Percentiles rank a stretch among this genome's conserved stretches.
phyloP scores from a whole-genome alignment of 2,113 vertebrate genomes.

The Microcebus lehilahytsara region DNA sequence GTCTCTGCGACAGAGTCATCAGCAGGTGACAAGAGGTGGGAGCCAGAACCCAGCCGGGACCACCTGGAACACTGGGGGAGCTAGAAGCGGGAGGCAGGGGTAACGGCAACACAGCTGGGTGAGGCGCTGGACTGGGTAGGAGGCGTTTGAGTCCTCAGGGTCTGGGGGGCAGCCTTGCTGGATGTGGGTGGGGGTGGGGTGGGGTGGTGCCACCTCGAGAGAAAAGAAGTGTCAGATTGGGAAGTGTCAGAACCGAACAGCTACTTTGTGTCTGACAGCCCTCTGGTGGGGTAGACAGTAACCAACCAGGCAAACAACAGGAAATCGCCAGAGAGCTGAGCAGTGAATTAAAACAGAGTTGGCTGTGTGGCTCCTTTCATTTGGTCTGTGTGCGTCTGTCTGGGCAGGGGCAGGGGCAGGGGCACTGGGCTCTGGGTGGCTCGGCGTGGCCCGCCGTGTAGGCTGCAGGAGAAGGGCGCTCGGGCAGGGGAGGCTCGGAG shows the following conservation, averaged over 20 bases:
- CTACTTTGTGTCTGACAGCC: rapidly evolving
- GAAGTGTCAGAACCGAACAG: neutral
- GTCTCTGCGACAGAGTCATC: neutral
- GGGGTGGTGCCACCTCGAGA: neutral
- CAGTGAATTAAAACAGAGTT: rapidly evolving
- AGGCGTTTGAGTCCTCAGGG: neutral
- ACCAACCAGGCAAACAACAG: rapidly evolving
- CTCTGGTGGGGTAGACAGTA: too few relatives aligned
- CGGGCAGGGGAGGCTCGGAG: rapidly evolving
- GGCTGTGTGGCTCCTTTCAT: rapidly evolving
- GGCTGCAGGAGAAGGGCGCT: rapidly evolving
- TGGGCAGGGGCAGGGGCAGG: too few relatives aligned
- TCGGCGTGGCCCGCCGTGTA: rapidly evolving
- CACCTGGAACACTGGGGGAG: rapidly evolving
- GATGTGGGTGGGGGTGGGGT: rapidly evolving
- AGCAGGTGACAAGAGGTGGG: neutral
- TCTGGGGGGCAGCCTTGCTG: neutral
- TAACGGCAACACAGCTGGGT: neutral
- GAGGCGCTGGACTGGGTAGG: neutral
- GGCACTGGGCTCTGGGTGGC: neutral
- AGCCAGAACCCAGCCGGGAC: neutral
- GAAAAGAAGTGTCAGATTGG: neutral
- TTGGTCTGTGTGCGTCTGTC: neutral
- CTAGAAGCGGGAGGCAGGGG: neutral
- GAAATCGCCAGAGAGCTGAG: rapidly evolving